These are phyloP conservation scores for Stegodyphus mimosarum DNA, from an alignment of 1,140 invertebrate species.

Conservation along the genomic window DNA sequence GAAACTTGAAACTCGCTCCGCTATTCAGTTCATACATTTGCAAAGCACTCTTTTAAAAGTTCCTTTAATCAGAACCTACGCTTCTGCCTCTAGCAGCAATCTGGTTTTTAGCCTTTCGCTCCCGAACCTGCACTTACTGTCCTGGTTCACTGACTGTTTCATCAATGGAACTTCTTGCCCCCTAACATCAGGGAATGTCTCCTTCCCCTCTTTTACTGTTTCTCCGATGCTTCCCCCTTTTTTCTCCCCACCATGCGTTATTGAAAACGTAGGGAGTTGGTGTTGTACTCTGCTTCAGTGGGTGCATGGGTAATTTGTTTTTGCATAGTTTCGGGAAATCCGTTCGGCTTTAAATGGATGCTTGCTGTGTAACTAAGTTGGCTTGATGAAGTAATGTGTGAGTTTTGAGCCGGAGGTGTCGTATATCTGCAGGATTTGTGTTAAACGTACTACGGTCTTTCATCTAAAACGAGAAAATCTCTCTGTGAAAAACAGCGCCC, in stretches of 20 bases:
- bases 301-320: constrained; percentile 13
- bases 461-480: too few relatives aligned
- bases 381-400: background rate
- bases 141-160: constrained; percentile 44
- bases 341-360: constrained; percentile 11
- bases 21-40: too few relatives aligned
- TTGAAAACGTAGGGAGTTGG: constrained; percentile 21
- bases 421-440: too few relatives aligned
- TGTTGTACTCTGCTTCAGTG: background rate
- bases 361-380: background rate
- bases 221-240: background rate
- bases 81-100: constrained; percentile 23
- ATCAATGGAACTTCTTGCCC: constrained; percentile 24
- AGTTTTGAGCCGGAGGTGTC: too few relatives aligned
- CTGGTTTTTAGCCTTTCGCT: background rate
- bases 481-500: too few relatives aligned
- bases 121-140: constrained; percentile 7
- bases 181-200: background rate
- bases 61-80: constrained; percentile 39
- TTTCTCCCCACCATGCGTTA: constrained; percentile 7
- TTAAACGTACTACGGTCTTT: too few relatives aligned
- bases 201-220: background rate
- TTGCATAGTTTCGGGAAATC: background rate
- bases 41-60: background rate
- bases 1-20: too few relatives aligned